These are phyloP conservation scores for Drosophila insularis DNA, from an alignment of 1,140 invertebrate genomes.

Conservation along the genomic window DNA sequence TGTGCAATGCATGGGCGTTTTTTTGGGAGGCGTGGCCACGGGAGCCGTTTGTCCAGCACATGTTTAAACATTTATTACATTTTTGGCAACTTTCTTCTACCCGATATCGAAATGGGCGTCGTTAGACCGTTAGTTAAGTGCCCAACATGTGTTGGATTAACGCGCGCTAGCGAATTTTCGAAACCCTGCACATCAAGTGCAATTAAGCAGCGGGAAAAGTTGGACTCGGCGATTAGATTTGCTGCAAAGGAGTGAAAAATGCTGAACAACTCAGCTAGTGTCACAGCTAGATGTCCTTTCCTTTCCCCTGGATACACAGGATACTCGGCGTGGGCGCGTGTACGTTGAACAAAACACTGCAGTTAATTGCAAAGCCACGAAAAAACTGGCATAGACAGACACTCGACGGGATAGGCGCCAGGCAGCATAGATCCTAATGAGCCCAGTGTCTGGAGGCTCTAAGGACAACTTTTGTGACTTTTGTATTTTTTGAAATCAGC, in stretches of 20 bases:
- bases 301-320: constrained; percentile 26
- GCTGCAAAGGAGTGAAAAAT: constrained; percentile 73
- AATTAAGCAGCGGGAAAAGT: constrained; percentile 64
- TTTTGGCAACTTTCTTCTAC: constrained; percentile 1
- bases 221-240: constrained; percentile 54
- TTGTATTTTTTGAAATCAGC: constrained; percentile 34
- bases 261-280: constrained; percentile 53
- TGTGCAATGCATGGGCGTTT: constrained; percentile 30
- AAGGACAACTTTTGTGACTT: constrained; percentile 23
- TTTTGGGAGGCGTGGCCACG: constrained; percentile 49
- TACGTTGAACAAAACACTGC: constrained; percentile 56
- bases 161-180: background rate
- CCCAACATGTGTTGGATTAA: constrained; percentile 49
- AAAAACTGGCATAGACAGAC: constrained; percentile 53
- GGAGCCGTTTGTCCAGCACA: constrained; percentile 73
- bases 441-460: constrained; percentile 39
- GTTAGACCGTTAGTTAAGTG: constrained; percentile 27
- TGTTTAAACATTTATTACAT: constrained; percentile 41
- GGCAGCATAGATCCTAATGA: constrained; percentile 56
- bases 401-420: constrained; percentile 73
- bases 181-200: constrained; percentile 24
- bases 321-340: constrained; percentile 43
- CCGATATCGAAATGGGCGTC: constrained; percentile 17
- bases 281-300: constrained; percentile 20
- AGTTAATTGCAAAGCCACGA: constrained; percentile 81